Evolutionary conservation across 2,888 invertebrate genomes (phyloP).

Genomic region (Aromia moschata): DNA sequence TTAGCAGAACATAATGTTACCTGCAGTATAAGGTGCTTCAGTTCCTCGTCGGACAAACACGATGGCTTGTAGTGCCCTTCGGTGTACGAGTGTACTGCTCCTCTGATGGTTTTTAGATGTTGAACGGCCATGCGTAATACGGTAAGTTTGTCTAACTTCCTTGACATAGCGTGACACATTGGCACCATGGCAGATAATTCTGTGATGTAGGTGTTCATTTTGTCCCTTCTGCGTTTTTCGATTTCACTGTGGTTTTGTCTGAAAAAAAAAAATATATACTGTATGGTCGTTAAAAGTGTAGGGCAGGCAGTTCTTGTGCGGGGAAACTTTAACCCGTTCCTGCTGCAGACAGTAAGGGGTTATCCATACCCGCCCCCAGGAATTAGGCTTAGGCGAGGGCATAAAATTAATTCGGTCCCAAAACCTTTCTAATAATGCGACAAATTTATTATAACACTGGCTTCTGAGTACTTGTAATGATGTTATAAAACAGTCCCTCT

Average conservation of each 20-base stretch:
- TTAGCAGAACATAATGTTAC: conserved; percentile 60
- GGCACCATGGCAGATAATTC: conserved; percentile 91
- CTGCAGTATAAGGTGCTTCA: conserved; percentile 85
- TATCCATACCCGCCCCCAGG: too few species aligned
- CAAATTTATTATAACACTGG: too few species aligned
- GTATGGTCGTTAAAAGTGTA: too few species aligned
- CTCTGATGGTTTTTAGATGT: conserved; percentile 82
- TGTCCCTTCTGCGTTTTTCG: conserved; percentile 92
- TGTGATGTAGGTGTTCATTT: conserved; percentile 95
- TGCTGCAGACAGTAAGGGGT: too few species aligned
- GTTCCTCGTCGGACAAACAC: conserved; percentile 85
- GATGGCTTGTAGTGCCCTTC: conserved; percentile 81
- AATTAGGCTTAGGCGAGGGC: too few species aligned
- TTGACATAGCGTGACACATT: conserved; percentile 92
- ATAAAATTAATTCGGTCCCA: too few species aligned
- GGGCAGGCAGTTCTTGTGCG: too few species aligned
- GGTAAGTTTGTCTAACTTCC: conserved; percentile 93
- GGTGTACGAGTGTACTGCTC: conserved; percentile 78
- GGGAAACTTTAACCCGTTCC: too few species aligned
- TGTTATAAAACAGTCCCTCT: too few species aligned
- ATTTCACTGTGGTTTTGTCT: conserved; percentile 98
- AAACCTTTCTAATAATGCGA: too few species aligned
- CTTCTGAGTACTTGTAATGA: too few species aligned
- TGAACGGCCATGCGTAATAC: conserved; percentile 92
- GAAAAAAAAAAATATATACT: conserved; percentile 43